Conservation (phyloP, 2,113 vertebrate genomes). For the Leiothrix lutea region DNA sequence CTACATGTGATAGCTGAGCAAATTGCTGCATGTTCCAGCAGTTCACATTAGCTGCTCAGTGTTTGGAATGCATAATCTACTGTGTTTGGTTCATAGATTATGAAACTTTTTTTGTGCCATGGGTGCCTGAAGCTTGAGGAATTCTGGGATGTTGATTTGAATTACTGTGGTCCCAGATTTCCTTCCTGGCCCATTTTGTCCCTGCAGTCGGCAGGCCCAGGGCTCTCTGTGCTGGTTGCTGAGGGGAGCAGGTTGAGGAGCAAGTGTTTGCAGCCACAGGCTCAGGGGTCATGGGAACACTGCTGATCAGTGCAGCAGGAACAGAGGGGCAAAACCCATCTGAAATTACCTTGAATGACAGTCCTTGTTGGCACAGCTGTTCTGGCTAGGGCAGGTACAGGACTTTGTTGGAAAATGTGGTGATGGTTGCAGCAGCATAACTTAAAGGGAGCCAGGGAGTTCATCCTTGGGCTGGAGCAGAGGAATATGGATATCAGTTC, state of each 20-base stretch:
- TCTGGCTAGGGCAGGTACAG: background rate
- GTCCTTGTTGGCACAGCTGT: background rate
- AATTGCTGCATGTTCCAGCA: background rate
- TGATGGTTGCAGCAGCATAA: background rate
- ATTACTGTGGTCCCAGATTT: background rate
- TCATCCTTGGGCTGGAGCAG: background rate
- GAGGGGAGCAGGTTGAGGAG: background rate
- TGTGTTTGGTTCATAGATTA: background rate
- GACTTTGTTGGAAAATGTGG: background rate
- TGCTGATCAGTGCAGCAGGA: background rate
- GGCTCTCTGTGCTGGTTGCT: rapidly evolving
- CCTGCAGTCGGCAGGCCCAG: background rate
- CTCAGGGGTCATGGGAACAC: background rate
- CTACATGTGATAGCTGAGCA: background rate
- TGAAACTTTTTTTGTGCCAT: background rate
- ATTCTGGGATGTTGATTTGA: background rate
- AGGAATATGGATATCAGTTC: background rate
- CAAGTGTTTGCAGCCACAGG: background rate
- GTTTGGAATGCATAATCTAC: background rate
- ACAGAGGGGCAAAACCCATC: background rate
- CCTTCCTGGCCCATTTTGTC: background rate
- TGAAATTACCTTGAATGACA: background rate
- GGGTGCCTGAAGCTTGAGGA: background rate
- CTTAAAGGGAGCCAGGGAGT: background rate
- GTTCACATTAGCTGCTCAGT: background rate